phyloP scores from a whole-genome alignment of 2,888 invertebrate species.

The Heliconius ismenius region DNA sequence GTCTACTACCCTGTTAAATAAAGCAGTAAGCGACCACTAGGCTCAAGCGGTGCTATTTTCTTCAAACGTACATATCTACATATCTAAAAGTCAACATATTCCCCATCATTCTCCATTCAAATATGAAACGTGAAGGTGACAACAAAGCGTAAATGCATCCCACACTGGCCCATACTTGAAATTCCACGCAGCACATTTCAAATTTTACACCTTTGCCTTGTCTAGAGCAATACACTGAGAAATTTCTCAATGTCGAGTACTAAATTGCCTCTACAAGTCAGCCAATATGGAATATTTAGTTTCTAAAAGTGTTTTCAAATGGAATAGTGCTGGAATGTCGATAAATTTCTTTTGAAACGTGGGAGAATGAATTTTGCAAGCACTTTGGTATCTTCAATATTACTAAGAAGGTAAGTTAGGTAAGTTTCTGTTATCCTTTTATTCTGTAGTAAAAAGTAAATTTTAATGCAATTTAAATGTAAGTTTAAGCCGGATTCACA shows the following conservation, averaged over 20 bases:
- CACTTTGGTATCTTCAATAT: background rate
- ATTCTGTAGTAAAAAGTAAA: background rate
- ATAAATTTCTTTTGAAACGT: slow-evolving; percentile 10
- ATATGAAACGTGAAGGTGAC: slow-evolving; percentile 3
- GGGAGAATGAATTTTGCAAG: background rate
- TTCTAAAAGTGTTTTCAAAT: slow-evolving; percentile 17
- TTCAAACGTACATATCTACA: too few species aligned
- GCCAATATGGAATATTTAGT: slow-evolving; percentile 20
- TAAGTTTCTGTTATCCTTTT: background rate
- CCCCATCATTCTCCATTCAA: background rate
- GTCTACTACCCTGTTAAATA: too few species aligned
- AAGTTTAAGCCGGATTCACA: too few species aligned
- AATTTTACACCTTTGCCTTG: slow-evolving; percentile 34
- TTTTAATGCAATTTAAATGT: background rate
- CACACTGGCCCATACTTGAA: slow-evolving; percentile 28
- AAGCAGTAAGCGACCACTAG: too few species aligned
- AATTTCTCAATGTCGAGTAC: slow-evolving; percentile 25
- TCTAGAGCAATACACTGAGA: slow-evolving; percentile 26
- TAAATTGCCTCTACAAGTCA: slow-evolving; percentile 20
- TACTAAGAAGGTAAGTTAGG: background rate
- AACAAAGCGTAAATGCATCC: slow-evolving; percentile 28
- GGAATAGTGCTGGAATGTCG: slow-evolving; percentile 1
- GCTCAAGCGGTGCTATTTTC: too few species aligned
- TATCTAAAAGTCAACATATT: too few species aligned
- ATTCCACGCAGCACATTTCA: slow-evolving; percentile 34